Evolutionary conservation across 2,797 vertebrate genomes (phyloP).

Genomic region (Scarus forsteni): DNA sequence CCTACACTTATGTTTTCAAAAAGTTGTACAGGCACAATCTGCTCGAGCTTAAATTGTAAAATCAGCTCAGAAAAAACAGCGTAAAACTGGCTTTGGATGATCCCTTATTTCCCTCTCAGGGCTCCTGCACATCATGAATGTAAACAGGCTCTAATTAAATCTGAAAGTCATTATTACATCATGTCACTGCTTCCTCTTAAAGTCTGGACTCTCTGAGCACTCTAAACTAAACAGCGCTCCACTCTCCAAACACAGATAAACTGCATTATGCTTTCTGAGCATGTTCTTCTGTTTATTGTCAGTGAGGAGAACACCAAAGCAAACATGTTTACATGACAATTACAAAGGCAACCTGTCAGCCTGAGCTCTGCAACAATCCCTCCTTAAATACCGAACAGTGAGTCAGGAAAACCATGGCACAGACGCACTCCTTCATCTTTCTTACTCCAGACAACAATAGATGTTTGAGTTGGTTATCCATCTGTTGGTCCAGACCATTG

Average conservation of each 20-base stretch:
- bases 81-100: background rate
- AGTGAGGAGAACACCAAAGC: conserved; percentile 15
- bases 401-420: background rate
- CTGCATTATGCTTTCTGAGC: background rate
- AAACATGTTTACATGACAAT: conserved; percentile 55
- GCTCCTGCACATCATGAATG: background rate
- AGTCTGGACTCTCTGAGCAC: background rate
- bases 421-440: background rate
- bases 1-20: too few relatives aligned
- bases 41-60: background rate
- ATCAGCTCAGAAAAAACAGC: background rate
- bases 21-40: too few relatives aligned
- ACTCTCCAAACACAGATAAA: conserved; percentile 1
- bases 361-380: conserved; percentile 7
- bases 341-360: conserved; percentile 34
- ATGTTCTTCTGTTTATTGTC: conserved; percentile 18
- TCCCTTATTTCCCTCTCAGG: background rate
- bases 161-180: background rate
- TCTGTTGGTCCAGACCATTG: too few relatives aligned
- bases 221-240: background rate
- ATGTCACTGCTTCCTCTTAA: background rate
- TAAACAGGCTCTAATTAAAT: background rate
- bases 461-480: too few relatives aligned
- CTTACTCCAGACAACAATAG: too few relatives aligned
- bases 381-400: background rate